Percentiles rank a stretch among this genome's conserved stretches.
phyloP scores from a whole-genome alignment of 2,888 invertebrate species.

The Mythimna ferrago region DNA sequence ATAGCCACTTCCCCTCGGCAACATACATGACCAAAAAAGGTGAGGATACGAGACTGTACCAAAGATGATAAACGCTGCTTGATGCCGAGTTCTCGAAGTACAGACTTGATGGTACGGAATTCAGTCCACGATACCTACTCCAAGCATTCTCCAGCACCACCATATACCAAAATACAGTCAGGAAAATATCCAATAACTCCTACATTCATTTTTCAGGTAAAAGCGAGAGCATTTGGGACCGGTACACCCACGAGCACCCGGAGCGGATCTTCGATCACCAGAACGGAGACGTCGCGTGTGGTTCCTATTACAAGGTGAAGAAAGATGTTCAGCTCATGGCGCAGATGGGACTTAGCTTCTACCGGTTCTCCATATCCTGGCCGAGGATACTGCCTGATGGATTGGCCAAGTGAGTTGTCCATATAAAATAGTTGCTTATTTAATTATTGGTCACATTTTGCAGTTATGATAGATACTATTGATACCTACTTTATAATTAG shows the following conservation, averaged over 20 bases:
- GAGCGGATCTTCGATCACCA: conserved; percentile 88
- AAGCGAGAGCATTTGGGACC: conserved; percentile 93
- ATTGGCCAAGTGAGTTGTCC: conserved; percentile 81
- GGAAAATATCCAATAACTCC: too few species aligned
- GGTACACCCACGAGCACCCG: conserved; percentile 89
- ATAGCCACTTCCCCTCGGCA: too few species aligned
- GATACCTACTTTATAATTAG: too few species aligned
- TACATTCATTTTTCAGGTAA: conserved; percentile 84
- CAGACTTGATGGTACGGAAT: too few species aligned
- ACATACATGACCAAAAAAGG: too few species aligned
- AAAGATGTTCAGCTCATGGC: conserved; percentile 91
- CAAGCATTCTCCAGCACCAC: too few species aligned
- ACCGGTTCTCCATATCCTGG: conserved; percentile 93
- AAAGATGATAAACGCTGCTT: too few species aligned
- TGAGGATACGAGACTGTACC: too few species aligned
- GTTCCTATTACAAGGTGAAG: conserved; percentile 92
- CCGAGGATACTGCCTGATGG: conserved; percentile 92
- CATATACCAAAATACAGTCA: too few species aligned
- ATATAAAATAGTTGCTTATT: background rate
- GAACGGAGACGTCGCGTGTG: conserved; percentile 92
- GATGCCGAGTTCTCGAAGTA: too few species aligned
- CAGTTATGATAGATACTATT: too few species aligned
- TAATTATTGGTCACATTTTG: background rate
- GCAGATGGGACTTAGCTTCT: conserved; percentile 89
- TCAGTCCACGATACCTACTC: too few species aligned